Conservation (phyloP, 2,113 vertebrate species). For the Regulus satrapa region DNA sequence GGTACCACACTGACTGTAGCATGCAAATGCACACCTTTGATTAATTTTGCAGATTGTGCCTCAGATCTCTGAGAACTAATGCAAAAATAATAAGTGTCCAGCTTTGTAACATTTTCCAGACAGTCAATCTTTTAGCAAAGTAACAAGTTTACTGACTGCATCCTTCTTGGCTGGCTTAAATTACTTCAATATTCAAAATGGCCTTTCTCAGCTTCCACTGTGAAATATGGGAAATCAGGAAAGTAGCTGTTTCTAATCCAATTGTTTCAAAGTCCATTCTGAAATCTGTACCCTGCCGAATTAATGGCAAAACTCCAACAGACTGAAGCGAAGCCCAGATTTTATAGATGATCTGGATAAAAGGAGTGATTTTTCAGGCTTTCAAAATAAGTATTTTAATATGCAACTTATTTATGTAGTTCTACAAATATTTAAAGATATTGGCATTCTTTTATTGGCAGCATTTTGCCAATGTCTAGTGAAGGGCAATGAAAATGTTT, state of each 20-base stretch:
- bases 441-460: background rate
- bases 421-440: background rate
- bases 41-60: background rate
- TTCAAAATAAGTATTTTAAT: background rate
- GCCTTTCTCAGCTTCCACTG: background rate
- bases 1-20: background rate
- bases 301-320: background rate
- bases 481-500: background rate
- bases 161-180: background rate
- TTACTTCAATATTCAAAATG: background rate
- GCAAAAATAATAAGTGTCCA: background rate
- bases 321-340: background rate
- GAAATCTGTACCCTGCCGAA: background rate
- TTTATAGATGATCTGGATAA: background rate
- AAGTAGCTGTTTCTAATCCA: slow-evolving; percentile 27
- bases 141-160: background rate
- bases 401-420: background rate
- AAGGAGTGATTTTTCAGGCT: slow-evolving; percentile 3
- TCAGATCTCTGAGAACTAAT: background rate
- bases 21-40: background rate
- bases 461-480: background rate
- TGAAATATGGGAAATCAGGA: slow-evolving; percentile 31
- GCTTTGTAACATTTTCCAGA: background rate
- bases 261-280: slow-evolving; percentile 22
- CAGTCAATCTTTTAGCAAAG: slow-evolving; percentile 2